A percentile compares a stretch with the other conserved stretches of the same genome.
These are phyloP conservation scores for Jacana jacana DNA, from an alignment of 2,113 vertebrate species.

Conservation along the genomic window DNA sequence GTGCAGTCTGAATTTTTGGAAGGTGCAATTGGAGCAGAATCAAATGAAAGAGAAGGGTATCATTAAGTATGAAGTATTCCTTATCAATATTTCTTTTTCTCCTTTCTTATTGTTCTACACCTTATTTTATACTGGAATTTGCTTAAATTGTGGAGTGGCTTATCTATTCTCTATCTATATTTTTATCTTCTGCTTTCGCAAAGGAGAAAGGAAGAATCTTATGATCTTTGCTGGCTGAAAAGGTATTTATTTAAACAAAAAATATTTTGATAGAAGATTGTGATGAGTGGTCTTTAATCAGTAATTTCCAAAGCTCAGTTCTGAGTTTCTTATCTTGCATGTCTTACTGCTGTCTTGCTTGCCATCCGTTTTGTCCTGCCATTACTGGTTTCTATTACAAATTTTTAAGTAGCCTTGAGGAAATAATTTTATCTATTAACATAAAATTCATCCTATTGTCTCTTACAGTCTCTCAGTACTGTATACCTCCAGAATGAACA, in stretches of 20 bases:
- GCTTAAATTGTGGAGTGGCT: background rate
- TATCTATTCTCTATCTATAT: background rate
- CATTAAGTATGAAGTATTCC: background rate
- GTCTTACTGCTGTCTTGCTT: background rate
- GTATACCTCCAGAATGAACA: background rate
- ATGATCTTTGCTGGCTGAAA: background rate
- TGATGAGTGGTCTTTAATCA: background rate
- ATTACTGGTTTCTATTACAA: background rate
- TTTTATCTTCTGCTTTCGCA: background rate
- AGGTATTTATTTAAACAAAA: background rate
- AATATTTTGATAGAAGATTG: background rate
- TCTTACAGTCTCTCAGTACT: background rate
- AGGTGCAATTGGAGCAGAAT: rapidly evolving
- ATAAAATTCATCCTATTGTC: background rate
- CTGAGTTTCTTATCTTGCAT: background rate
- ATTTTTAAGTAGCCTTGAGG: background rate
- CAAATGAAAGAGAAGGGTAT: background rate
- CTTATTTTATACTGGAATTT: background rate
- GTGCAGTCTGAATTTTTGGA: background rate
- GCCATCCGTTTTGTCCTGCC: background rate
- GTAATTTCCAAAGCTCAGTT: background rate
- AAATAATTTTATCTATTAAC: background rate
- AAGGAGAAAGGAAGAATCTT: background rate
- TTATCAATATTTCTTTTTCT: background rate
- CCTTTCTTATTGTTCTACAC: background rate